These are phyloP conservation scores for Tipula lateralis DNA, from an alignment of 2,888 invertebrate species.

Conservation along the genomic window DNA sequence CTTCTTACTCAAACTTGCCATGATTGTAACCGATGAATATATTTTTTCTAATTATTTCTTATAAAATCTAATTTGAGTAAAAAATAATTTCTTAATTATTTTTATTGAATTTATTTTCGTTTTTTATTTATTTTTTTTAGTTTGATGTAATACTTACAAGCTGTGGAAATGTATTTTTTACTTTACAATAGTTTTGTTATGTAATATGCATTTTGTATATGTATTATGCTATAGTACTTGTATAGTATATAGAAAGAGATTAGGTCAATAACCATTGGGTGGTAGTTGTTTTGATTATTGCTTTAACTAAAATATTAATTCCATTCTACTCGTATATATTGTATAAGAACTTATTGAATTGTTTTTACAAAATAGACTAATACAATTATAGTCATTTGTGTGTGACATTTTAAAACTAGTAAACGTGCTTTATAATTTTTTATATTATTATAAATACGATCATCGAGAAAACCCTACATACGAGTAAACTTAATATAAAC, in stretches of 20 bases:
- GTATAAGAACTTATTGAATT: background rate
- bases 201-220: background rate
- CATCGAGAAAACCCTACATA: no score
- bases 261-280: background rate
- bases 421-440: no score
- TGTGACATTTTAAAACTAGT: no score
- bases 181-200: background rate
- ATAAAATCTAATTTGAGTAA: conserved; percentile 1
- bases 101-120: background rate
- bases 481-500: no score
- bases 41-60: background rate
- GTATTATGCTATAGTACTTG: no score
- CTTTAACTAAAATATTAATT: background rate
- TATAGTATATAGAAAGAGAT: background rate
- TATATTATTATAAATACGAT: no score
- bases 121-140: no score
- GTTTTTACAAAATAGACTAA: background rate
- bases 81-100: background rate
- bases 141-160: background rate
- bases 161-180: background rate
- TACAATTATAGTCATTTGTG: no score
- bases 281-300: background rate
- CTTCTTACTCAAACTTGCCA: conserved; percentile 19
- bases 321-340: background rate
- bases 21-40: background rate